Evolutionary conservation across 1,140 invertebrate species (phyloP).

Genomic region (Diorhabda elongata): DNA sequence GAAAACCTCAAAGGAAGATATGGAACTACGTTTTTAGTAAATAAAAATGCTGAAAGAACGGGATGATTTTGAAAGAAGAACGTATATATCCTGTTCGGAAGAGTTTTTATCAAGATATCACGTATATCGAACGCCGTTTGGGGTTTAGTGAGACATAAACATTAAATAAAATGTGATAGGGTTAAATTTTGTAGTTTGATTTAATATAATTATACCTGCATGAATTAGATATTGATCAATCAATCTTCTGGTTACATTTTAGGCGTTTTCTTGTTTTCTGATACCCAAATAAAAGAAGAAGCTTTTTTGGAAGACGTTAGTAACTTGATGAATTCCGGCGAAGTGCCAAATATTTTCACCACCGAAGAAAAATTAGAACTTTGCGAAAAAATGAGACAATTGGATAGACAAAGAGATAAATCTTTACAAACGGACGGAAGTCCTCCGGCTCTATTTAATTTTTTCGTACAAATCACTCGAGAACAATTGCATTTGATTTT

Average conservation of each 20-base stretch:
- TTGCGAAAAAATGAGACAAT: slow-evolving; percentile 88
- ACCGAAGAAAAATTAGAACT: slow-evolving; percentile 88
- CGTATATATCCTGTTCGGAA: no score
- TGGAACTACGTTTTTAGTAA: no score
- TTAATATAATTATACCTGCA: no score
- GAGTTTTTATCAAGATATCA: no score
- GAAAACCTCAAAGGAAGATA: no score
- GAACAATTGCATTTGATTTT: slow-evolving; percentile 92
- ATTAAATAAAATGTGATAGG: no score
- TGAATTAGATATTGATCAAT: no score
- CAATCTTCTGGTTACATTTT: background rate
- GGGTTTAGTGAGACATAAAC: no score
- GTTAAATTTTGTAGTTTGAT: no score
- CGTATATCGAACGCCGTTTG: no score
- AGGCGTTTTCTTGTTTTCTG: slow-evolving; percentile 77
- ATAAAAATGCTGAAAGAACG: no score
- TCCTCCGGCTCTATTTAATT: slow-evolving; percentile 84
- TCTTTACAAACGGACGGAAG: slow-evolving; percentile 89
- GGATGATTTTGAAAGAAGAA: no score
- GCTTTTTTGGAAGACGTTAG: slow-evolving; percentile 91
- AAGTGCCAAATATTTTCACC: slow-evolving; percentile 88
- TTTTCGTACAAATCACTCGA: slow-evolving; percentile 83
- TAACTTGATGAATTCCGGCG: slow-evolving; percentile 89
- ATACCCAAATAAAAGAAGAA: slow-evolving; percentile 79
- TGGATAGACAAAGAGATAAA: slow-evolving; percentile 87